Evolutionary conservation across 2,888 invertebrate genomes (phyloP).

Genomic region (Blastobasis lacticolella): DNA sequence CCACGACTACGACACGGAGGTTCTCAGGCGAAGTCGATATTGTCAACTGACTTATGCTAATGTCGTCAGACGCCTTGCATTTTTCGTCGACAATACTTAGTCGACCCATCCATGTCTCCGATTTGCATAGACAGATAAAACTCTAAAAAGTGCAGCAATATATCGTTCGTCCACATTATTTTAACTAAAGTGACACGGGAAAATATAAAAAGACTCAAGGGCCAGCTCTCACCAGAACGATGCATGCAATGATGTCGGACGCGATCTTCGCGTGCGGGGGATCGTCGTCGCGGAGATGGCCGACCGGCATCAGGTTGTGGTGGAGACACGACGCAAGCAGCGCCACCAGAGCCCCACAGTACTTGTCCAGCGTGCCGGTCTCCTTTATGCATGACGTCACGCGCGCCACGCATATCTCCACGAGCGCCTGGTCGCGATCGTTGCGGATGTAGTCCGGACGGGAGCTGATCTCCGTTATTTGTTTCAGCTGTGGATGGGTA

Average conservation of each 20-base stretch:
- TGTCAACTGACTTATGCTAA: too few species aligned
- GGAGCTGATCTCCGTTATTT: conserved; percentile 87
- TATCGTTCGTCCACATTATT: too few species aligned
- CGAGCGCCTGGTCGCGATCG: conserved; percentile 94
- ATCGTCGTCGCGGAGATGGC: conserved; percentile 83
- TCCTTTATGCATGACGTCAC: conserved; percentile 94
- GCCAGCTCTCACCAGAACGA: conserved; percentile 84
- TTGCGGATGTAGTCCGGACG: conserved; percentile 87
- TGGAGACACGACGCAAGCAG: conserved; percentile 90
- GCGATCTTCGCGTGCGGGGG: conserved; percentile 98
- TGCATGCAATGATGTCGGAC: conserved; percentile 94
- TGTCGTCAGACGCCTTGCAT: too few species aligned
- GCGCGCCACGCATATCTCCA: conserved; percentile 94
- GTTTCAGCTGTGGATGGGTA: conserved; percentile 72
- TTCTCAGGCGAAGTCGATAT: too few species aligned
- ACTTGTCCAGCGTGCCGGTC: conserved; percentile 88
- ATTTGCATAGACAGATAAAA: too few species aligned
- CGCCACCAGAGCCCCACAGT: conserved; percentile 87
- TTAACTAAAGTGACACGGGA: too few species aligned
- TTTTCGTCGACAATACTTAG: too few species aligned
- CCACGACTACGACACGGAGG: too few species aligned
- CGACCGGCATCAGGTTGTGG: conserved; percentile 87
- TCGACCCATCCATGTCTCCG: too few species aligned
- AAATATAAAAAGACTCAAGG: too few species aligned
- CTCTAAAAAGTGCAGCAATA: too few species aligned